Base-by-base conservation (phyloP, 2,888 invertebrate genomes). In the Timandra comae region DNA sequence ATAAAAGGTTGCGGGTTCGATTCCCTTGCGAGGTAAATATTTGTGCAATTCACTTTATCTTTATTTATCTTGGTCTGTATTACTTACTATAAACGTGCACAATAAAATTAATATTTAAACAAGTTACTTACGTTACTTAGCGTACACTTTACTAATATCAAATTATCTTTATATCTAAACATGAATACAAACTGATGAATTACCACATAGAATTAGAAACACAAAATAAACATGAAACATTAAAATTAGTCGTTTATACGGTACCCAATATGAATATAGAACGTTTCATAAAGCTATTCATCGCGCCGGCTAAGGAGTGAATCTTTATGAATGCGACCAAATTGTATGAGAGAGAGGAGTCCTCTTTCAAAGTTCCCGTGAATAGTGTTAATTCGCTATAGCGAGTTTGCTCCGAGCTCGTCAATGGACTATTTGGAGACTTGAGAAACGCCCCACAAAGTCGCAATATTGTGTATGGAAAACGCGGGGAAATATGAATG, bases 341-440 rank as follows among this genome's bases (percentile, higher is more conserved):
- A 85, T 85, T 85, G 84, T 85, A 84, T 82, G 82, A 80, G 79
- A 79, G 82, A 80, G 79, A 79, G 80, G 75, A 80, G 81, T 82
- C 80, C 78, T 82, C 82, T 84, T 85, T 82, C 72, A 84, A 80
- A 81, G 70, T 84, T 80, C 74, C 72, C 64, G 68, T 85, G 85
- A 85, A 85, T 85, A 84, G 84, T 84, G 84, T 82, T 82, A 82
- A 82, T 77, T 84, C 82, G 82, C 79, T 82, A 81, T 85, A 80
- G 82, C 80, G 81, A 84, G 81, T 82, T 82, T 75, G 80, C 77
- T 69, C 72, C 66, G 66, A 63, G 73, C 77, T 80, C 74, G 79
- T 85, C 84, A 84, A 82, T 84, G 73, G 79, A 73, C 71, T 80
- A 79, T 84, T 82, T 74, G 80, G 73, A 71, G 78, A 70, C 79